Base-by-base conservation (phyloP, 2,797 vertebrate species). In the Catostomus latipinnis region DNA sequence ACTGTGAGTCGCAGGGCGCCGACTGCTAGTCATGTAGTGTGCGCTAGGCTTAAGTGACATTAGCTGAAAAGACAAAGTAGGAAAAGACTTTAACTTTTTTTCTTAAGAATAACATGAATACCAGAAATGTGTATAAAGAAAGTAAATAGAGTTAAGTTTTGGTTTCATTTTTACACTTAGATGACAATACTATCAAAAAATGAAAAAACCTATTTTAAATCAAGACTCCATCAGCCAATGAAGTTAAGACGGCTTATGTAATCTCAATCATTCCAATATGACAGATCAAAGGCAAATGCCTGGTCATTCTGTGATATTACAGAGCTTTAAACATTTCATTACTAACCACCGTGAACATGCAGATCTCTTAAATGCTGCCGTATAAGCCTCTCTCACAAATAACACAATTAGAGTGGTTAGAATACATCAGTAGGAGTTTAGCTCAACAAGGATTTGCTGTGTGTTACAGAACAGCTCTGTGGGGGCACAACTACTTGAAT, bases 401-500 rank as follows among this genome's bases (percentile, higher is more conserved):
- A 72, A 81, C 63, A 75, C 80, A 82, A 84, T 83, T 74, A 83
- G 75, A 53, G 63, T 70, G 79, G 68, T 77, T 68, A 65, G 78
- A 71, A 70, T 58, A 65, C 22, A 71, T 83, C 74, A 79, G 82
- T 82, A 84, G 86, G 84, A 86, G 83, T 82, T 80, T 63, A 79
- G 77, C 80, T 81, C 78, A 87, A 87, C 84, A 87, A 88, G 77
- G 81, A 86, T 83, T 88, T 84, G 87, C 84, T 88, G 87, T 84
- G 85, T 83, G 78, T 69, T 58, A 76, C 85, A 83, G 62, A 84
- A 86, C 71, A 14, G 61, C 71, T 81, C 74, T 72, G 87, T 82
- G 84, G 85, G 81, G 81, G 79, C 61, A 83, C 81, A 18, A 46
- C 63, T 2, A 61, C 76, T 52, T 77, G 75, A 88, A 84, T 81